A percentile compares a stretch with the other conserved stretches of the same genome.
phyloP scores from a whole-genome alignment of 2,113 vertebrate genomes.

The Brachypodius melanocephalos region DNA sequence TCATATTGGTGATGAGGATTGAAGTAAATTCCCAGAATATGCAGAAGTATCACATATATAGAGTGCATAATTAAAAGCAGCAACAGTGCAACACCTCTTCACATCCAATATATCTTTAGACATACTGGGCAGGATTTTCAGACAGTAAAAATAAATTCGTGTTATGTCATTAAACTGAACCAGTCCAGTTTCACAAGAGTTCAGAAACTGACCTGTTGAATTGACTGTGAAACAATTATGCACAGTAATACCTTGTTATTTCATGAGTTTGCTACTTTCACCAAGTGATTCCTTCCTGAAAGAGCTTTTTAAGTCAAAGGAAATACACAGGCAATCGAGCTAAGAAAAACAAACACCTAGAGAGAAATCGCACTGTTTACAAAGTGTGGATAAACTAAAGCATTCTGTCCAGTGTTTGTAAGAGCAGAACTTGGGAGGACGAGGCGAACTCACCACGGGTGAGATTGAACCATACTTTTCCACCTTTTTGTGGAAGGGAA shows the following conservation, averaged over 20 bases:
- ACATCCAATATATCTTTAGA: background rate
- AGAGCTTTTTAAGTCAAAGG: background rate
- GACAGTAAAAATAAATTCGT: background rate
- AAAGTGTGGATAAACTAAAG: background rate
- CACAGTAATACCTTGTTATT: background rate
- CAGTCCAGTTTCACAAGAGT: background rate
- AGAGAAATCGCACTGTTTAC: background rate
- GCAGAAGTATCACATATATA: background rate
- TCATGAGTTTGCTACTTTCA: background rate
- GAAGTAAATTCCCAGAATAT: background rate
- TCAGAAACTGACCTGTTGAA: background rate
- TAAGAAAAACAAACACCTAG: background rate
- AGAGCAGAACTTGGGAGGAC: background rate
- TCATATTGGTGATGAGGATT: background rate
- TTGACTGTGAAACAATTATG: background rate
- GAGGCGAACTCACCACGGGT: background rate
- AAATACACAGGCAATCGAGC: background rate
- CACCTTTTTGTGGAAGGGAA: background rate
- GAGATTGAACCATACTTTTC: rapidly evolving
- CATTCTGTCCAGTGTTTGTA: background rate
- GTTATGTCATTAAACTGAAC: background rate
- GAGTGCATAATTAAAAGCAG: background rate
- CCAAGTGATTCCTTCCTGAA: background rate
- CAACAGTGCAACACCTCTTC: background rate
- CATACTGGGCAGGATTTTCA: background rate